phyloP scores from a whole-genome alignment of 2,888 invertebrate species.

The Proisotoma minuta region DNA sequence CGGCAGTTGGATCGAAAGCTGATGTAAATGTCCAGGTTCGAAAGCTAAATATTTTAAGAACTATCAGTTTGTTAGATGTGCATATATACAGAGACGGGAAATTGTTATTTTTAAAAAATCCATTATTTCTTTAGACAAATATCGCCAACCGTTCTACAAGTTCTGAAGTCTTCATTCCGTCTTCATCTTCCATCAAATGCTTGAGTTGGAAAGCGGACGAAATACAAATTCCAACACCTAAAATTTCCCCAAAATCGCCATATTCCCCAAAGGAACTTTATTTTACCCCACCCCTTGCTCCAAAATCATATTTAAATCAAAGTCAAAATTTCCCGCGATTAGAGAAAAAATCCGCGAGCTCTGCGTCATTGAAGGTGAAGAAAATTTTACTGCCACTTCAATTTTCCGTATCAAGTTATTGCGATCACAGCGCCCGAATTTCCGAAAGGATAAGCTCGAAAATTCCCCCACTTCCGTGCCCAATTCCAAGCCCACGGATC shows the following conservation, averaged over 20 bases:
- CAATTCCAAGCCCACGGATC: not conserved
- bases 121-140: too few species aligned
- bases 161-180: constrained; percentile 40
- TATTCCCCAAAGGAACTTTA: not conserved
- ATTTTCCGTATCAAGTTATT: constrained; percentile 29
- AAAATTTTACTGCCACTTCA: constrained; percentile 32
- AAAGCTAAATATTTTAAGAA: too few species aligned
- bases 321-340: too few species aligned
- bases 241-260: not conserved
- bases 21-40: too few species aligned
- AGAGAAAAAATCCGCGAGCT: too few species aligned
- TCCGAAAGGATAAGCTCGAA: constrained; percentile 36
- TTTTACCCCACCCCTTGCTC: constrained; percentile 29
- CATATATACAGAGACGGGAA: too few species aligned
- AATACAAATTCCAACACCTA: not conserved
- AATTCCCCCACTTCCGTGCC: constrained; percentile 19
- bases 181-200: constrained; percentile 40
- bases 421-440: constrained; percentile 39
- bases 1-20: too few species aligned
- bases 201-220: constrained; percentile 44
- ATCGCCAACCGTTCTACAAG: too few species aligned
- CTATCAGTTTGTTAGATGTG: too few species aligned
- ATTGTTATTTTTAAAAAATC: too few species aligned
- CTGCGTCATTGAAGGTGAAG: not conserved
- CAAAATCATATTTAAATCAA: not conserved